A percentile compares a stretch with the other conserved stretches of the same genome.
These are phyloP conservation scores for Notoglanidium macrostoma DNA, from an alignment of 2,797 vertebrate genomes.

Conservation along the genomic window DNA sequence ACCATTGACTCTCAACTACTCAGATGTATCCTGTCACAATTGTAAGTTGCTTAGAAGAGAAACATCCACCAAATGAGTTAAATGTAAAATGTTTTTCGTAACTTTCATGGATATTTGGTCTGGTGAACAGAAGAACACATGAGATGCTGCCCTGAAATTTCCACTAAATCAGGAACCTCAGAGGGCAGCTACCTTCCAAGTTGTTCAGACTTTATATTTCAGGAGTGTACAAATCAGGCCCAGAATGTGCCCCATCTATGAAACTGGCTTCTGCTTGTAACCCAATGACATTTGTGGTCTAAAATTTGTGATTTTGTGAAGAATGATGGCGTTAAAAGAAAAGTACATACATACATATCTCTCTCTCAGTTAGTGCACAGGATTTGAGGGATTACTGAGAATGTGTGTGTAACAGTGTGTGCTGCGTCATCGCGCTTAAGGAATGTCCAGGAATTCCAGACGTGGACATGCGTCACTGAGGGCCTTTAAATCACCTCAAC, in stretches of 20 bases:
- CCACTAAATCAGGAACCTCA: background rate
- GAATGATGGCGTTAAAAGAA: background rate
- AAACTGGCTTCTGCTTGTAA: background rate
- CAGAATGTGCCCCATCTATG: background rate
- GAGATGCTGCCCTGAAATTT: background rate
- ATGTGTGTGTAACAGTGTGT: conserved; percentile 1
- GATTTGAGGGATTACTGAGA: background rate
- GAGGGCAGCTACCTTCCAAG: background rate
- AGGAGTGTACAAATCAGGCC: background rate
- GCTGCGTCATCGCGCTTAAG: conserved; percentile 30
- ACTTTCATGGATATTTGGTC: background rate
- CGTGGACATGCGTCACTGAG: conserved; percentile 42
- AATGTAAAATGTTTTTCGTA: background rate
- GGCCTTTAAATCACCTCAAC: conserved; percentile 43
- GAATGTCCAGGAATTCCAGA: conserved; percentile 46
- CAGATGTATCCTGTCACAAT: background rate
- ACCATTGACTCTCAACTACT: background rate
- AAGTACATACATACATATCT: background rate
- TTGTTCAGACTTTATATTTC: background rate
- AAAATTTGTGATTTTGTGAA: background rate
- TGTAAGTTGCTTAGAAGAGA: conserved; percentile 2
- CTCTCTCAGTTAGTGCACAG: background rate
- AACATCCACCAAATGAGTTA: background rate
- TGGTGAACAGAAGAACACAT: background rate
- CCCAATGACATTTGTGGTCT: background rate